Evolutionary conservation across 2,113 vertebrate genomes (phyloP).

Genomic region (Sylvietta virens): DNA sequence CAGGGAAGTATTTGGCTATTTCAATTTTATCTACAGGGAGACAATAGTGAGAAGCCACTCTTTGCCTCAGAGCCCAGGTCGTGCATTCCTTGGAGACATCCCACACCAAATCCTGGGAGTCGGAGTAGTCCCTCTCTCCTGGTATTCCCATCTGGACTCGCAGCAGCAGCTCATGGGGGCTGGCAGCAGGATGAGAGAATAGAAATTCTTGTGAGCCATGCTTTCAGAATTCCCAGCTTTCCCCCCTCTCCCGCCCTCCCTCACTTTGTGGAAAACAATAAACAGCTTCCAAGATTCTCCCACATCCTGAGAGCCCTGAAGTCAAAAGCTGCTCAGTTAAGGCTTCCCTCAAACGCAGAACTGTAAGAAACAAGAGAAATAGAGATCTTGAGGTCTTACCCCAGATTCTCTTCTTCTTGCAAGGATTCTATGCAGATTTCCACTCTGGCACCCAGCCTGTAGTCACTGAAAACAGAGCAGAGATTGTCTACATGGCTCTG

Average conservation of each 20-base stretch:
- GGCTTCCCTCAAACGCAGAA: neutral
- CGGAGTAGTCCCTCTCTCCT: slow-evolving; percentile 76
- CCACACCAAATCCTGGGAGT: slow-evolving; percentile 82
- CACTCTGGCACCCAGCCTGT: slow-evolving; percentile 66
- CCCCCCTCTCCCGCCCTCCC: neutral
- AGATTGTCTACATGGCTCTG: neutral
- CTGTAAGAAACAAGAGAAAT: neutral
- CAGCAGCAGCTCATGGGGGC: slow-evolving; percentile 84
- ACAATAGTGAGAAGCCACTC: slow-evolving; percentile 76
- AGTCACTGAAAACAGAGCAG: slow-evolving; percentile 60
- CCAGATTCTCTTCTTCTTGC: slow-evolving; percentile 80
- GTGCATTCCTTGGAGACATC: slow-evolving; percentile 80
- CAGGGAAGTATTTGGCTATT: slow-evolving; percentile 89
- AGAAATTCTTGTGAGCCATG: neutral
- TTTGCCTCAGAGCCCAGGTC: slow-evolving; percentile 73
- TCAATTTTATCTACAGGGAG: slow-evolving; percentile 83
- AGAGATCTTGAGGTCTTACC: slow-evolving; percentile 68
- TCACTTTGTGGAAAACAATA: neutral
- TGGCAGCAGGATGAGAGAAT: slow-evolving; percentile 22
- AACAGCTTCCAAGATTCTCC: neutral
- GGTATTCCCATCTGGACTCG: slow-evolving; percentile 82
- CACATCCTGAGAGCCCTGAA: neutral
- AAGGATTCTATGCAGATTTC: slow-evolving; percentile 85
- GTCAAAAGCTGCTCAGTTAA: neutral
- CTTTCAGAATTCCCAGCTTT: neutral